Base-by-base conservation (phyloP, 2,888 invertebrate species). In the Byasa hedistus region DNA sequence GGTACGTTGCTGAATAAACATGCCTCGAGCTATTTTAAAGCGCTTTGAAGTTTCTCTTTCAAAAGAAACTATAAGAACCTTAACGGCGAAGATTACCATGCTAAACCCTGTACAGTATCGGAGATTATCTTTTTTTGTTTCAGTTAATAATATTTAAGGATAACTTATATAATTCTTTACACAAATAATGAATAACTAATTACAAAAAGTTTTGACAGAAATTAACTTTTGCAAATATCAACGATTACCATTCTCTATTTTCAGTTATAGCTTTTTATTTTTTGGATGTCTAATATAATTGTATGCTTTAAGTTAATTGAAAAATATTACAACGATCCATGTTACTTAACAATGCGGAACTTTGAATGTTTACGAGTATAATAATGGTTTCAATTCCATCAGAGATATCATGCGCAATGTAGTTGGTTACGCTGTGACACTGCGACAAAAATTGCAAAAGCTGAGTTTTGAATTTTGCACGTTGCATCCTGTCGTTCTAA, bases 1-100 rank as follows among this genome's bases (percentile, higher is more conserved):
- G 64, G 65, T 51, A 61, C 57, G 23, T 61, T 57, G 51, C 36
- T 61, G 65, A 65, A 65, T 65, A 65, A 65, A 65, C 65, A 61
- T 57, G 36, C 55, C 36, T 32, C 51, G 65, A 61, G 65, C 48
- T 65, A 65, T 61, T 61, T 61, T 56, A 65, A 61, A 61, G 57
- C 61, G 57, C 65, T 65, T 61, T 61, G 57, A 61, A 61, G 57
- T 65, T 65, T 65, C 65, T 57, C 32, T 52, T 57, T 61, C 65
- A 65, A 65, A 58, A 65, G 57, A 61, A n/a, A 61, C 61, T 61
- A 57, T 57, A 61, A 65, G 61, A 57, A 60, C 36, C 59, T 55
- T 24, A 64, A 21, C 52, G 59, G 64, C 54, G n/a, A 36, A 64
- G 58, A 64, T 64, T 64, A 64, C 64, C 55, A 23, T 64, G 52